Percentiles rank a stretch among this genome's conserved stretches.
Evolutionary conservation across 2,888 invertebrate genomes (phyloP).

Genomic region (Caenorhabditis afra): DNA sequence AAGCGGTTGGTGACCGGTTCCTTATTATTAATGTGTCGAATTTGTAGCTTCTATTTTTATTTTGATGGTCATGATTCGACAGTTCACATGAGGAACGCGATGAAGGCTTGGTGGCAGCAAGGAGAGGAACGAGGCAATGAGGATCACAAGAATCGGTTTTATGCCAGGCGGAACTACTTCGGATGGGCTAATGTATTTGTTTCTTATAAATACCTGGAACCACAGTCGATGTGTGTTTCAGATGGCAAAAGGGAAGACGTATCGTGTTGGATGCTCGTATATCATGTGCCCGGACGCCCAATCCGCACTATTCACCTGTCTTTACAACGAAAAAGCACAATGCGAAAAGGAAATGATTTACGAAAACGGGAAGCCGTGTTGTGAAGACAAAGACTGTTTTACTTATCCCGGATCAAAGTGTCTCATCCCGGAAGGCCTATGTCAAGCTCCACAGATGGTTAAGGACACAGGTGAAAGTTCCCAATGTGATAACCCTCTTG

Average conservation of each 20-base stretch:
- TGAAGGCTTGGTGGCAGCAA: slow-evolving; percentile 68
- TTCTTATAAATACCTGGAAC: neutral
- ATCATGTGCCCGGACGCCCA: slow-evolving; percentile 49
- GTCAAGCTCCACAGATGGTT: slow-evolving; percentile 52
- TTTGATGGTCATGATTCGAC: slow-evolving; percentile 60
- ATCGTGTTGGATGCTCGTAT: slow-evolving; percentile 64
- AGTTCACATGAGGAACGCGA: slow-evolving; percentile 58
- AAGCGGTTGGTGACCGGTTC: slow-evolving; percentile 59
- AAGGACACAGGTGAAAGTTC: slow-evolving; percentile 42
- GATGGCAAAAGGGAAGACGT: slow-evolving; percentile 70
- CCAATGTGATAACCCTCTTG: slow-evolving; percentile 57
- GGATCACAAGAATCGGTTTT: slow-evolving; percentile 61
- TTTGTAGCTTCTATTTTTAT: slow-evolving; percentile 61
- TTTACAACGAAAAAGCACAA: slow-evolving; percentile 67
- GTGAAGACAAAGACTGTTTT: slow-evolving; percentile 61
- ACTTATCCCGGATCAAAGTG: slow-evolving; percentile 68
- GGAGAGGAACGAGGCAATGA: slow-evolving; percentile 60
- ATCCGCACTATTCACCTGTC: slow-evolving; percentile 62
- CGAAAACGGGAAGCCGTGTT: slow-evolving; percentile 63
- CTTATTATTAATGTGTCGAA: neutral
- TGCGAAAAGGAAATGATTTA: slow-evolving; percentile 67
- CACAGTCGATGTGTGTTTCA: slow-evolving; percentile 20
- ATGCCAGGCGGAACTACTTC: slow-evolving; percentile 52
- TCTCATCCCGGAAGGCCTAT: slow-evolving; percentile 57
- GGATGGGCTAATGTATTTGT: slow-evolving; percentile 65